Percentiles rank a stretch among this genome's conserved stretches.
Conservation (phyloP, 1,140 invertebrate genomes). For the Eciton burchellii region DNA sequence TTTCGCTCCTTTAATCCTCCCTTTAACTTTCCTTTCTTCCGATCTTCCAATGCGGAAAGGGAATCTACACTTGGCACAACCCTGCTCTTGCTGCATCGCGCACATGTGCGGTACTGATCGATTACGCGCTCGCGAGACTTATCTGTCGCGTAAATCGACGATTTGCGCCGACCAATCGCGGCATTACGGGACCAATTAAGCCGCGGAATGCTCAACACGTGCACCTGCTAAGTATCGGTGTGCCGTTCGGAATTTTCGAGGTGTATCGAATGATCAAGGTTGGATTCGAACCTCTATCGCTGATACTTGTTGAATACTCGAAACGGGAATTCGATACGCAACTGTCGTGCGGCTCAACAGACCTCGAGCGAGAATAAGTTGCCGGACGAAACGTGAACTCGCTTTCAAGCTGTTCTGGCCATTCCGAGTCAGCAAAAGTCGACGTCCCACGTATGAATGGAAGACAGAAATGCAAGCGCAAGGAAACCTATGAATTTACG, state of each 20-base stretch:
- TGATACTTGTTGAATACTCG: conserved; percentile 52
- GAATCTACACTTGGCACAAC: neutral
- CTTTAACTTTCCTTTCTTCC: neutral
- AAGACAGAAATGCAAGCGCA: neutral
- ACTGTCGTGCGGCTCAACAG: conserved; percentile 1
- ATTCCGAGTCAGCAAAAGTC: neutral
- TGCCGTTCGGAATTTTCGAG: conserved; percentile 22
- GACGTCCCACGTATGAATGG: neutral
- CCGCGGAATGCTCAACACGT: conserved; percentile 21
- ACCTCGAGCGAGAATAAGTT: conserved; percentile 19
- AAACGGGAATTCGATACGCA: conserved; percentile 50
- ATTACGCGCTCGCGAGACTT: neutral
- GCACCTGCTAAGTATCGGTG: conserved; percentile 21
- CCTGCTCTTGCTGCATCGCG: neutral
- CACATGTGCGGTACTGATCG: neutral
- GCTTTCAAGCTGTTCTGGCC: neutral
- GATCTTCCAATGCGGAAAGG: neutral
- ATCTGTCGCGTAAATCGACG: neutral
- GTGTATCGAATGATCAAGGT: conserved; percentile 12
- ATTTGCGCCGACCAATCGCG: neutral
- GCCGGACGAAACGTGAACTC: neutral
- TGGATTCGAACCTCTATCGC: conserved; percentile 17
- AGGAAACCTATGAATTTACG: neutral
- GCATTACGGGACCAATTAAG: conserved; percentile 25
- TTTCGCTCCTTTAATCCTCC: neutral